Percentiles rank a stretch among this genome's conserved stretches.
Evolutionary conservation across 2,888 invertebrate species (phyloP).

Genomic region (Loripinus fragilis): DNA sequence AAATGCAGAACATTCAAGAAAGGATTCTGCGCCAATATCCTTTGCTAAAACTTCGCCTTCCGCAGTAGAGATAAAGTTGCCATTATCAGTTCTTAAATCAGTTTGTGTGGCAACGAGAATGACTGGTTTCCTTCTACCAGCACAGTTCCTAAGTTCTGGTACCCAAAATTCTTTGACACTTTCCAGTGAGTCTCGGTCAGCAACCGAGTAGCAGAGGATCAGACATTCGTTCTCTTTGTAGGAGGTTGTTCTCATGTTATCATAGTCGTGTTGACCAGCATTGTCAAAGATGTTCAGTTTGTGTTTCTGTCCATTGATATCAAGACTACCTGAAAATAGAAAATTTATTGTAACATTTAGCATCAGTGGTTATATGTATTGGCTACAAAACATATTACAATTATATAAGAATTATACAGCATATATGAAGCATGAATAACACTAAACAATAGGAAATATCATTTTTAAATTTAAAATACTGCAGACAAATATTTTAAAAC

Average conservation of each 20-base stretch:
- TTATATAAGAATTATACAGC: too few relatives aligned
- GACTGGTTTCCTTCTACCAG: constrained; percentile 65
- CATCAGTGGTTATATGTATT: too few relatives aligned
- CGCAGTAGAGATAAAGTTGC: constrained; percentile 42
- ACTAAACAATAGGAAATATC: too few relatives aligned
- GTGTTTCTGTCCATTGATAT: constrained; percentile 71
- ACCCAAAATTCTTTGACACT: constrained; percentile 73
- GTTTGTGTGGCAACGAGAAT: constrained; percentile 74
- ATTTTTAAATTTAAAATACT: too few relatives aligned
- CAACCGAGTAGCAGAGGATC: constrained; percentile 72
- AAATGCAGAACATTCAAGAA: constrained; percentile 70
- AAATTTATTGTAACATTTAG: not conserved
- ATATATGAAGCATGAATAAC: too few relatives aligned
- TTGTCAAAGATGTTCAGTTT: constrained; percentile 71
- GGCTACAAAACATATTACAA: too few relatives aligned
- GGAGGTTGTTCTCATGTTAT: constrained; percentile 65
- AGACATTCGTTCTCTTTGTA: constrained; percentile 72
- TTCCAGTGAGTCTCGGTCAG: constrained; percentile 69
- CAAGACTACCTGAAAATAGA: constrained; percentile 65
- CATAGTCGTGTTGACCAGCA: constrained; percentile 75
- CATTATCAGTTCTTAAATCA: constrained; percentile 59
- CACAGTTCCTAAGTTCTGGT: constrained; percentile 69
- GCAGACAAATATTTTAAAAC: too few relatives aligned
- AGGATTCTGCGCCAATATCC: constrained; percentile 70
- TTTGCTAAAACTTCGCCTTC: constrained; percentile 70